Evolutionary conservation across 2,797 vertebrate species (phyloP).

Genomic region (Anniella stebbinsi): DNA sequence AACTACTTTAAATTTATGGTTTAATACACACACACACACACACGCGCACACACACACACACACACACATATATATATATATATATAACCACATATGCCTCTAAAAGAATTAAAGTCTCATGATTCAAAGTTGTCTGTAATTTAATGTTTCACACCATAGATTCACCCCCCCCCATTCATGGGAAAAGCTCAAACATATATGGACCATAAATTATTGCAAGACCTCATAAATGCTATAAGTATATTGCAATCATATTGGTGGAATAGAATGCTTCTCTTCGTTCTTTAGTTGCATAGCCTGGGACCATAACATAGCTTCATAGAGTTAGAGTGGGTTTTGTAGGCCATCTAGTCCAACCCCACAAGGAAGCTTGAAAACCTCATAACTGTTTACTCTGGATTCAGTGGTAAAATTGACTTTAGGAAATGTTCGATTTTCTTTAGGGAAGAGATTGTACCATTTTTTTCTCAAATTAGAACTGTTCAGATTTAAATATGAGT

Average conservation of each 20-base stretch:
- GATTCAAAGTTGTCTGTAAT: conserved; percentile 4
- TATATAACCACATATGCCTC: background rate
- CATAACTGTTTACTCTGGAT: background rate
- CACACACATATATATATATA: background rate
- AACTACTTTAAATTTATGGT: background rate
- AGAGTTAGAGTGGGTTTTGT: background rate
- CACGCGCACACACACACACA: too few relatives aligned
- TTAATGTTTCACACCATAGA: conserved; percentile 5
- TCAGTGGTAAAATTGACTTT: background rate
- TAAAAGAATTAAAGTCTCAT: background rate
- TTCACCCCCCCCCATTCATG: too few relatives aligned
- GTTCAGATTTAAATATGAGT: background rate
- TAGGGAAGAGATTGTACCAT: background rate
- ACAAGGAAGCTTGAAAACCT: background rate
- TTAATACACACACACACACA: too few relatives aligned
- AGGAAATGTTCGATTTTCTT: background rate
- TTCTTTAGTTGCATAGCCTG: background rate
- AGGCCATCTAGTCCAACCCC: background rate
- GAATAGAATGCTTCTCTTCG: conserved; percentile 5
- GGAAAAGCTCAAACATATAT: background rate
- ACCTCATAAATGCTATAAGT: background rate
- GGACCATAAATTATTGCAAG: conserved; percentile 16
- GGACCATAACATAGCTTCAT: background rate
- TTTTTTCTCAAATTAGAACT: background rate
- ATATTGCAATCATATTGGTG: conserved; percentile 14